Conservation (phyloP, 2,888 invertebrate species). For the Parasteatoda lunata region DNA sequence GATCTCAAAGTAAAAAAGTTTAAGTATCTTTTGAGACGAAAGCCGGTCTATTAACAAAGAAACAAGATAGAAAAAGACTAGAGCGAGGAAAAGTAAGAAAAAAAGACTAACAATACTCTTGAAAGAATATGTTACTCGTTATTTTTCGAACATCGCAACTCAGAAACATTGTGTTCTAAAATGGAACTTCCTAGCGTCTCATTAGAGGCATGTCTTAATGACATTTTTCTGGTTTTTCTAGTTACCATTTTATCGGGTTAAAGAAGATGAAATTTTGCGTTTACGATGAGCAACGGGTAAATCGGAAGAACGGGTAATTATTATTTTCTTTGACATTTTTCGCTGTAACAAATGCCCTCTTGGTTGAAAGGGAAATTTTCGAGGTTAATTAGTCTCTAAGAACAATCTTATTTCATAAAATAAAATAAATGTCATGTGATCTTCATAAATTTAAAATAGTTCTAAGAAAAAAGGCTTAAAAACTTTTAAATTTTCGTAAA, state of each 20-base stretch:
- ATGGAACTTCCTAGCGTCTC: slow-evolving; percentile 45
- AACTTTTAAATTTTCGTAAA: too few relatives aligned
- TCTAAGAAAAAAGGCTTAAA: too few relatives aligned
- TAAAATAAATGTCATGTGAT: too few relatives aligned
- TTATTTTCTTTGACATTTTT: slow-evolving; percentile 10
- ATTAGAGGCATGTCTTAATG: slow-evolving; percentile 31
- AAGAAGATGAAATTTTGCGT: not conserved
- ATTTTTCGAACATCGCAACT: slow-evolving; percentile 32
- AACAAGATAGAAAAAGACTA: not conserved
- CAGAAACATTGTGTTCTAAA: slow-evolving; percentile 38
- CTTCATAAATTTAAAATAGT: too few relatives aligned
- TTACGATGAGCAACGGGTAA: not conserved
- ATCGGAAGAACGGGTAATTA: slow-evolving; percentile 10
- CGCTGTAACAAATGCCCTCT: too few relatives aligned
- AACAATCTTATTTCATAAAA: too few relatives aligned
- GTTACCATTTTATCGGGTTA: not conserved
- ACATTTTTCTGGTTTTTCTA: not conserved
- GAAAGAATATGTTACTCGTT: slow-evolving; percentile 36
- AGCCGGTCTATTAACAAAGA: not conserved
- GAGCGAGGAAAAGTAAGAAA: not conserved
- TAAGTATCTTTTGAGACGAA: slow-evolving; percentile 1
- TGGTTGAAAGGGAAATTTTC: too few relatives aligned
- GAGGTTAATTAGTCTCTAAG: too few relatives aligned
- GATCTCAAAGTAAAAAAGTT: not conserved
- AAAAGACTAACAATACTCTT: slow-evolving; percentile 22